Evolutionary conservation across 2,888 invertebrate species (phyloP), one percentile per base, ranked within the genome.

Genomic region (Phortica magna): DNA sequence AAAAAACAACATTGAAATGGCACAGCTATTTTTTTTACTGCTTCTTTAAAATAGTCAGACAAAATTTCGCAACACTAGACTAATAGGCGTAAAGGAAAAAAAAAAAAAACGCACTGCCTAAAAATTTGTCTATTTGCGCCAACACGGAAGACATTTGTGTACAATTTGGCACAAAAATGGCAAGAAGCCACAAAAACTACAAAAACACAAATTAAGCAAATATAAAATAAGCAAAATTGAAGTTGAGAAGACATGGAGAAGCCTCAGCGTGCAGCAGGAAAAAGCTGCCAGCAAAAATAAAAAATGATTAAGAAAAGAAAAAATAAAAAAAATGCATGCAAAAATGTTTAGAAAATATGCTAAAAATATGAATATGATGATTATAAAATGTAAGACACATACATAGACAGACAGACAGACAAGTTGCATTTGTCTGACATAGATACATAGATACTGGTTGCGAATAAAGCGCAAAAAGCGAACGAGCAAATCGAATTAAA

Each of bases 101-200:
- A 48, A 48, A 48, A 12, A 14, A 2, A 2, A 48, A 2, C 10
- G 4, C 14, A 48, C 9, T 12, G 14, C 48, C 6, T 7, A 48
- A 48, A 48, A 2, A 12, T 12, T 48, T 68, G 42, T 48, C 17
- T 43, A 48, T 43, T 43, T 10, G 19, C 17, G 48, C 48, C 68
- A 68, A 68, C 43, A 68, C 68, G 68, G 68, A 68, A 68, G 68
- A 68, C 68, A 68, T 42, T 68, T 43, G 68, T 7, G 61, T 61
- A 61, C 22, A 19, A 19, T n/a, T 61, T 22, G 61, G 61, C 39
- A 31, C 31, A 14, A 19, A 48, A 48, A 48, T 12, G 10, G 2
- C 3, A 48, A 48, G 14, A 48, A 48, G 48, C 48, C 31, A 31
- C 31, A 31, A 9, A 12, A 48, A 48, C 2, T 3, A 12, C 3